phyloP scores from a whole-genome alignment of 2,797 vertebrate genomes.

The Scomberomorus guttatus region DNA sequence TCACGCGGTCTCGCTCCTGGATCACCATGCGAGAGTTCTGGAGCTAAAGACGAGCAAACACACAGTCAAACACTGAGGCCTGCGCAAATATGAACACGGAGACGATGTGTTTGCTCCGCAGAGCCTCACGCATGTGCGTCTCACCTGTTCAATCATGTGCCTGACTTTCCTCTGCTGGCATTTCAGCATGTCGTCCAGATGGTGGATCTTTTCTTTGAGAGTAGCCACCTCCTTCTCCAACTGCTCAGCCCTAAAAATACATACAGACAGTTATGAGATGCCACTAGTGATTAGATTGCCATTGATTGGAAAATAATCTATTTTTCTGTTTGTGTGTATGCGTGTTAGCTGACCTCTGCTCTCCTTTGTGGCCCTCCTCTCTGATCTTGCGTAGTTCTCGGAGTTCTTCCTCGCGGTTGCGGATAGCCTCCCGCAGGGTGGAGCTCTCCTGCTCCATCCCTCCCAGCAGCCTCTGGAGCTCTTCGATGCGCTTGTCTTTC shows the following conservation, averaged over 20 bases:
- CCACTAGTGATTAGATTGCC: background rate
- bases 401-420: slow-evolving; percentile 86
- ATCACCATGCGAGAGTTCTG: slow-evolving; percentile 96
- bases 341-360: slow-evolving; percentile 75
- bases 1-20: slow-evolving; percentile 90
- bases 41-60: slow-evolving; percentile 85
- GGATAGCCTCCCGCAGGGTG: slow-evolving; percentile 84
- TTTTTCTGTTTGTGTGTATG: background rate
- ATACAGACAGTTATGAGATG: slow-evolving; percentile 36
- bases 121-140: slow-evolving; percentile 36
- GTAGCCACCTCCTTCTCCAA: slow-evolving; percentile 92
- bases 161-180: slow-evolving; percentile 96
- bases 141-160: slow-evolving; percentile 98
- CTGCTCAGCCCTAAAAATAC: slow-evolving; percentile 84
- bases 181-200: slow-evolving; percentile 97
- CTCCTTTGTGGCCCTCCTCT: slow-evolving; percentile 82
- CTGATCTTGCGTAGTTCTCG: slow-evolving; percentile 79
- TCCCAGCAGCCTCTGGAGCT: slow-evolving; percentile 89
- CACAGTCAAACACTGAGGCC: slow-evolving; percentile 40
- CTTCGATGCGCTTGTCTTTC: slow-evolving; percentile 86
- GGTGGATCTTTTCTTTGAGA: slow-evolving; percentile 95
- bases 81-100: slow-evolving; percentile 46
- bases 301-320: background rate
- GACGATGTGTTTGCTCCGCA: slow-evolving; percentile 30
- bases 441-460: slow-evolving; percentile 93